Evolutionary conservation across 2,888 invertebrate species (phyloP).

Genomic region (Tetrapedia diversipes): DNA sequence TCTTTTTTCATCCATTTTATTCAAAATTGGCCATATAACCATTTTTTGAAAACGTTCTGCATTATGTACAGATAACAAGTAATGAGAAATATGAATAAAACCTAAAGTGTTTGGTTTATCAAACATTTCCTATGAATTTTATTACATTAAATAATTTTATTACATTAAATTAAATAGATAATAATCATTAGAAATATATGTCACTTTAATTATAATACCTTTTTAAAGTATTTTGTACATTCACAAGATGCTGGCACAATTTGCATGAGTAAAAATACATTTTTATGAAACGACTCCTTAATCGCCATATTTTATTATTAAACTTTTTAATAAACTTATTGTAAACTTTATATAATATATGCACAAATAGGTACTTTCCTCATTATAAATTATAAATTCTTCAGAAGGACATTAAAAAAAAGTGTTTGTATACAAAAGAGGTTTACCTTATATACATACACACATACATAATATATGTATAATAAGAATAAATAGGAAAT

Average conservation of each 20-base stretch:
- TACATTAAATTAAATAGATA: neutral
- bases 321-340: neutral
- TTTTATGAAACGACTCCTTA: conserved; percentile 73
- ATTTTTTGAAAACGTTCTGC: conserved; percentile 37
- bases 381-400: neutral
- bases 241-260: conserved; percentile 70
- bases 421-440: conserved; percentile 37
- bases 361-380: neutral
- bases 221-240: conserved; percentile 71
- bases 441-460: neutral
- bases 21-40: conserved; percentile 48
- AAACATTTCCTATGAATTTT: conserved; percentile 75
- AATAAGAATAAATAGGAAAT: neutral
- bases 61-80: conserved; percentile 49
- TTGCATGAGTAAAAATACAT: conserved; percentile 75
- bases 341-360: neutral
- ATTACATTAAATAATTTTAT: conserved; percentile 5
- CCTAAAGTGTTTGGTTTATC: conserved; percentile 77
- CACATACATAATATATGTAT: neutral
- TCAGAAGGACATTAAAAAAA: conserved; percentile 5
- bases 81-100: conserved; percentile 76
- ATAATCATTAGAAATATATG: neutral
- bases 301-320: conserved; percentile 37
- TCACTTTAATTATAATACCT: conserved; percentile 40
- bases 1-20: conserved; percentile 42